Conservation (phyloP, 1,140 invertebrate genomes). For the Drosophila saltans region DNA sequence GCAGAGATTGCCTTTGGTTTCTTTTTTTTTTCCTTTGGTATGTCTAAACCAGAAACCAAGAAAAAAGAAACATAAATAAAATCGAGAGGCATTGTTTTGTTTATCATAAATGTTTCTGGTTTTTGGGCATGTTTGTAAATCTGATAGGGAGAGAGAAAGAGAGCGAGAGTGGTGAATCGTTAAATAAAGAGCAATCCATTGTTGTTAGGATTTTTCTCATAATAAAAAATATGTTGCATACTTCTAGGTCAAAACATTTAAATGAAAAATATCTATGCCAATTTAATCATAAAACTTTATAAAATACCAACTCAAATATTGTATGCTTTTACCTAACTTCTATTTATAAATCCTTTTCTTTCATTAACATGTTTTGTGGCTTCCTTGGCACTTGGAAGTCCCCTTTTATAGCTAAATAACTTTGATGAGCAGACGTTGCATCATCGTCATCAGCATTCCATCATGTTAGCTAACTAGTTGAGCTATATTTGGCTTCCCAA, state of each 20-base stretch:
- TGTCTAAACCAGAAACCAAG: no score
- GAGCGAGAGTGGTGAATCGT: neutral
- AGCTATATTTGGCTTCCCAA: neutral
- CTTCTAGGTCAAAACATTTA: neutral
- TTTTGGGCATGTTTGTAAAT: neutral
- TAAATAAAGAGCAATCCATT: neutral
- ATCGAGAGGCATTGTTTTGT: slow-evolving; percentile 9
- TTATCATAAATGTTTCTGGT: slow-evolving; percentile 6
- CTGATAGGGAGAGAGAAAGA: neutral
- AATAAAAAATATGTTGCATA: neutral
- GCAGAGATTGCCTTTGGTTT: neutral
- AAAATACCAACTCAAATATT: neutral
- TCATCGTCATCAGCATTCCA: slow-evolving; percentile 9
- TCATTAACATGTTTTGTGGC: slow-evolving; percentile 2
- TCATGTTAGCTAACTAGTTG: slow-evolving; percentile 15
- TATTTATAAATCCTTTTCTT: slow-evolving; percentile 1
- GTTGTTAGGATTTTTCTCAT: neutral
- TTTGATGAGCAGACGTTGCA: slow-evolving; percentile 11
- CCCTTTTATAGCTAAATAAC: neutral
- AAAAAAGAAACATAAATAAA: neutral
- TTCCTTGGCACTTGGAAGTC: neutral
- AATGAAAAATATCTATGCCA: neutral
- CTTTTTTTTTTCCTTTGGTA: no score
- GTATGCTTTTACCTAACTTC: neutral
- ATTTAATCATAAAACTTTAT: neutral